Conservation (phyloP, 2,797 vertebrate genomes). For the Arnoldichthys spilopterus region DNA sequence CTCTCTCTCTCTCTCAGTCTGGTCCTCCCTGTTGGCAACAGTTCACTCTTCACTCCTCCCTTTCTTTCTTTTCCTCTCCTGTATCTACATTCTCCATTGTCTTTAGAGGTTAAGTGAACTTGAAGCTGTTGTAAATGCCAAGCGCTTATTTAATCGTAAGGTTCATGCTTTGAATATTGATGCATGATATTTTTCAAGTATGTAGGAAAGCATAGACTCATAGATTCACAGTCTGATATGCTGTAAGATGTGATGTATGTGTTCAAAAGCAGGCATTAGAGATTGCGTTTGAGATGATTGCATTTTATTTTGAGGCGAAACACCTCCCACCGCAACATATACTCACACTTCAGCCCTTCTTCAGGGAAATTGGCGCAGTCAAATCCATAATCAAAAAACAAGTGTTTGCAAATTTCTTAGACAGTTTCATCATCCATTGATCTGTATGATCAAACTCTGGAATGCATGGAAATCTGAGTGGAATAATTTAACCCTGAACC, state of each 20-base stretch:
- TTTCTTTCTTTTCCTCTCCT: not conserved
- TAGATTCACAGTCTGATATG: not conserved
- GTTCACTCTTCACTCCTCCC: not conserved
- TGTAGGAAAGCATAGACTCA: not conserved
- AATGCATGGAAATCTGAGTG: too few species aligned
- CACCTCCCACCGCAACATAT: too few species aligned
- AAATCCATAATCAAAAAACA: too few species aligned
- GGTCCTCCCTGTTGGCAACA: not conserved
- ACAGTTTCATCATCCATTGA: too few species aligned
- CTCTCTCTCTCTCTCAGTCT: not conserved
- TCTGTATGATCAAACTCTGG: too few species aligned
- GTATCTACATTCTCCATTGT: not conserved
- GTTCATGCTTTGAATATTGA: constrained; percentile 3
- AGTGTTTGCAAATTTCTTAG: too few species aligned
- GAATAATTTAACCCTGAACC: too few species aligned
- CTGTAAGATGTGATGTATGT: not conserved
- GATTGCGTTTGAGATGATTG: too few species aligned
- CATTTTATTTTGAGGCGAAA: too few species aligned
- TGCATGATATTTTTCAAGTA: not conserved
- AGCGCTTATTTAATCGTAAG: not conserved
- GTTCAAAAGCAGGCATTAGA: not conserved
- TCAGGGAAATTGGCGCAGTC: too few species aligned
- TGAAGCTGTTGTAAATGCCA: constrained; percentile 3
- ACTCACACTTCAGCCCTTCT: too few species aligned
- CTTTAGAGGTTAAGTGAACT: not conserved